These are phyloP conservation scores for Drosophila micromelanica DNA, from an alignment of 1,140 invertebrate species.

Conservation along the genomic window DNA sequence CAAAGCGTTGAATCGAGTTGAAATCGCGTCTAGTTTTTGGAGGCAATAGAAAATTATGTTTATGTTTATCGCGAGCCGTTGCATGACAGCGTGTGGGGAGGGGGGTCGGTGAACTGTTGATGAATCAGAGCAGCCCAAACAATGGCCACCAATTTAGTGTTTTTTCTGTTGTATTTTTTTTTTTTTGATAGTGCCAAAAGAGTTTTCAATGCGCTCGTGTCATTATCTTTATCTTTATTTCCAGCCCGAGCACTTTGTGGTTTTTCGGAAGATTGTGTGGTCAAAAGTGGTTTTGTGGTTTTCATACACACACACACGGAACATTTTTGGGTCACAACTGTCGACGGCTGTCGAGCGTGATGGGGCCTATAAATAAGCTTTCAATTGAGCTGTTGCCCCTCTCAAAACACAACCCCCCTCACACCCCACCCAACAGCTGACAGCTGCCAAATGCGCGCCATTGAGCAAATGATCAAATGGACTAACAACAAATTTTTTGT, in stretches of 20 bases:
- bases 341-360: conserved; percentile 36
- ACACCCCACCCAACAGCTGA: conserved; percentile 2
- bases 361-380: conserved; percentile 45
- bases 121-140: conserved; percentile 48
- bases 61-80: conserved; percentile 37
- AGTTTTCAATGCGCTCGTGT: conserved; percentile 40
- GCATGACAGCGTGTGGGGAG: neutral
- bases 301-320: neutral
- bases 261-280: conserved; percentile 40
- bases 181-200: conserved; percentile 34
- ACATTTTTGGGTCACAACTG: conserved; percentile 50
- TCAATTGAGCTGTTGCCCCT: conserved; percentile 41
- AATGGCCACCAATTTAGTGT: conserved; percentile 12
- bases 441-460: conserved; percentile 48
- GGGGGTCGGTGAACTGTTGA: conserved; percentile 1
- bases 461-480: conserved; percentile 44
- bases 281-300: conserved; percentile 38
- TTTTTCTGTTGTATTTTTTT: neutral
- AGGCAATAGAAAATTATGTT: conserved; percentile 58
- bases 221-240: conserved; percentile 37
- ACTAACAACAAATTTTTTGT: neutral
- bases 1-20: conserved; percentile 34
- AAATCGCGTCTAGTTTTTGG: conserved; percentile 27
- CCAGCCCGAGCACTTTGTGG: conserved; percentile 38
- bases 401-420: neutral